phyloP scores from a whole-genome alignment of 2,797 vertebrate species.

The Scleropages formosus region DNA sequence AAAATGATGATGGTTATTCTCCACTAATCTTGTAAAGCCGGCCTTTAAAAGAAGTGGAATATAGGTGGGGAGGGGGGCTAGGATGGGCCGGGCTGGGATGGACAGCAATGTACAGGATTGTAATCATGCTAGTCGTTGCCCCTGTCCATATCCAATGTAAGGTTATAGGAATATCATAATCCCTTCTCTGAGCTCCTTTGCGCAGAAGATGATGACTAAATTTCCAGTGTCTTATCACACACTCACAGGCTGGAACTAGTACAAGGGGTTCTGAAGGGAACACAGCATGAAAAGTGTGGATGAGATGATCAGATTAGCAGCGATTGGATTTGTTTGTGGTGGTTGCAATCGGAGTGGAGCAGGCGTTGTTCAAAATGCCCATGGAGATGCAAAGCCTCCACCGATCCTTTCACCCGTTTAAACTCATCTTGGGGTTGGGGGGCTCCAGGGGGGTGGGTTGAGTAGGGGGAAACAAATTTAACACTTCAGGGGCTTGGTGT shows the following conservation, averaged over 20 bases:
- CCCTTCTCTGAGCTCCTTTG: constrained; percentile 86
- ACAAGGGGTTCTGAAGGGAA: constrained; percentile 84
- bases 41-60: constrained; percentile 66
- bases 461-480: constrained; percentile 64
- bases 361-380: constrained; percentile 81
- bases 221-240: constrained; percentile 99
- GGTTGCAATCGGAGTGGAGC: constrained; percentile 85
- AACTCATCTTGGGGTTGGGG: constrained; percentile 64
- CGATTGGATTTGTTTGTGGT: constrained; percentile 88
- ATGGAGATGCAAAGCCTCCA: constrained; percentile 75
- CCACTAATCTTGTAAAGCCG: constrained; percentile 80
- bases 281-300: constrained; percentile 91
- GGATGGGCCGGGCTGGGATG: constrained; percentile 52
- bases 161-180: constrained; percentile 96
- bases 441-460: constrained; percentile 49
- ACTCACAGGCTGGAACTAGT: constrained; percentile 91
- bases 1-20: constrained; percentile 65
- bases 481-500: constrained; percentile 69
- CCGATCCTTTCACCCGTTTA: constrained; percentile 69
- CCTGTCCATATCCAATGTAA: constrained; percentile 92
- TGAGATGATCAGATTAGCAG: constrained; percentile 92
- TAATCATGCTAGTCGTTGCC: constrained; percentile 71
- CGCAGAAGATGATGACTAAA: constrained; percentile 92
- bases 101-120: constrained; percentile 69
- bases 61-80: constrained; percentile 37